phyloP scores from a whole-genome alignment of 2,888 invertebrate species.

The Limnephilus lunatus region DNA sequence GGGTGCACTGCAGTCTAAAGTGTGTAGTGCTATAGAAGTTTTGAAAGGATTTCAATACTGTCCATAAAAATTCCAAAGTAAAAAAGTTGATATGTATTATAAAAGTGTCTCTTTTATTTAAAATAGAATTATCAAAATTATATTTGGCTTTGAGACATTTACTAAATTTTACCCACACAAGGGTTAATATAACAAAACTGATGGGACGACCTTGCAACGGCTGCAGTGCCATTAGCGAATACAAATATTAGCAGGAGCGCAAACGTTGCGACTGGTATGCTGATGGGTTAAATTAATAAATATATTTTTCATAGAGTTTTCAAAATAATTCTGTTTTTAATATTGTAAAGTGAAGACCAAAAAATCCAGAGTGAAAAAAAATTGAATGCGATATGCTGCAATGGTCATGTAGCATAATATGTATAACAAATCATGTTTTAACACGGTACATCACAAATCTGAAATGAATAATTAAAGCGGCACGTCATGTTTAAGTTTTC shows the following conservation, averaged over 20 bases:
- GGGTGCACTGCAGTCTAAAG: too few species aligned
- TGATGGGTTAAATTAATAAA: background rate
- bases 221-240: background rate
- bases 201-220: background rate
- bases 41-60: too few species aligned
- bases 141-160: too few species aligned
- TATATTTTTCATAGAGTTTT: background rate
- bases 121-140: too few species aligned
- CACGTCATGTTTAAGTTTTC: background rate
- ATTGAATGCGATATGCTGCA: background rate
- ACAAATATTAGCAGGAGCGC: background rate
- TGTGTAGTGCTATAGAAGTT: too few species aligned
- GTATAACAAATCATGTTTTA: background rate
- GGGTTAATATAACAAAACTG: background rate
- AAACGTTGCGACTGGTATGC: background rate
- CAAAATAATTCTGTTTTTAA: background rate
- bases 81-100: too few species aligned
- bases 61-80: too few species aligned
- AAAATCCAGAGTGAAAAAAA: background rate
- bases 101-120: too few species aligned
- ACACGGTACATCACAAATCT: background rate
- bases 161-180: too few species aligned
- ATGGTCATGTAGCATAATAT: constrained; percentile 2
- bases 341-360: constrained; percentile 16
- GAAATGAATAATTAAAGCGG: background rate